Base-by-base conservation (phyloP, 92 coral and sea anemone species). In the Actinostola sp. region DNA sequence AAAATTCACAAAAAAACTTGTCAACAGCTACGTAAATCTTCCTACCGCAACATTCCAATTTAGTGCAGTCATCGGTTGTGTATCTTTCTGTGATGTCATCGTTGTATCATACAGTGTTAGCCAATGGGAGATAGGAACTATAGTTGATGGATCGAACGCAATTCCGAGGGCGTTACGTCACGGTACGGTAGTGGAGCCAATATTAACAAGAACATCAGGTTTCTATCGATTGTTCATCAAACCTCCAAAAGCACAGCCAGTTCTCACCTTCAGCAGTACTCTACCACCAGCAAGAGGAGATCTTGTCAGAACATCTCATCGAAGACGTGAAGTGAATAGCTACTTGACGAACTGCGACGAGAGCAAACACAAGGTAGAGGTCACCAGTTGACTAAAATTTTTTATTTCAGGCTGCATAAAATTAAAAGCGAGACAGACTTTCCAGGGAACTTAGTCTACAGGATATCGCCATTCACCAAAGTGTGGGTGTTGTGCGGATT, bases 141-240 rank as follows among this genome's bases (percentile, higher is more conserved):
- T 38, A 57, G 17, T 12, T 27, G 63, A 57, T 9, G 32, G 2
- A 19, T 2, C 1, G 36, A 57, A 32, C 41, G 16, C 62, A 68
- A 68, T 68, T 68, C 74, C 35, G 33, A 14, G 12, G 5, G 11
- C 26, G 39, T 68, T 39, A 68, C 74, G 74, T 68, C 74, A 68
- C 29, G 36, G 62, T n/a, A 16, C 14, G 4, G n/a, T 8, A 27
- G 16, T 16, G 30, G 0, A 51, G 56, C 75, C 31, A 48, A 31
- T 23, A 9, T 70, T 23, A 50, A 56, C 67, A 50, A 41, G 45
- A 1, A 58, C 26, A 71, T 71, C 77, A 36, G 55, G 67, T 71
- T 71, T 41, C 77, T 4, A 21, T 58, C 77, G 27, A 71, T 55
- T 55, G 56, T 55, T 71, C 63, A 17, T 31, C 23, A 56, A 56